These are phyloP conservation scores for Hoplias malabaricus DNA, from an alignment of 2,113 vertebrate species.

Conservation along the genomic window DNA sequence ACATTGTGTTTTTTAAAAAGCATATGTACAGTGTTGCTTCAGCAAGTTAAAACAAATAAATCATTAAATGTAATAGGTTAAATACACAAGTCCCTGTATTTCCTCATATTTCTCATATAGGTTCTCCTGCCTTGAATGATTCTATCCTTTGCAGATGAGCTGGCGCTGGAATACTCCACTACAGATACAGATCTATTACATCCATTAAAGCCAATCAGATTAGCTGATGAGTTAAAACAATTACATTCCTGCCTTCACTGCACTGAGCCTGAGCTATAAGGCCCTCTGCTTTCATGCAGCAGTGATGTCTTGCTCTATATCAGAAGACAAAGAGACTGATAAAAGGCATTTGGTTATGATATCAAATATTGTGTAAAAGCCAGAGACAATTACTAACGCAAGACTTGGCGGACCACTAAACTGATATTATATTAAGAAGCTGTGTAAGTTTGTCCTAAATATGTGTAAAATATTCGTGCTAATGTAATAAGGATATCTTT, in stretches of 20 bases:
- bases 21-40: not conserved
- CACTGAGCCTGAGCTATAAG: not conserved
- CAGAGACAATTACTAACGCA: no score
- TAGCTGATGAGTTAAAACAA: constrained; percentile 20
- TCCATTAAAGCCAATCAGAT: constrained; percentile 9
- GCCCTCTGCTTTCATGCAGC: not conserved
- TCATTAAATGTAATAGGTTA: not conserved
- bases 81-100: no score
- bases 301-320: not conserved
- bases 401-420: no score
- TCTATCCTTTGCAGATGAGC: not conserved
- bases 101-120: no score
- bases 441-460: no score
- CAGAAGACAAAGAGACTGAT: not conserved
- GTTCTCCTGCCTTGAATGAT: not conserved
- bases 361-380: no score
- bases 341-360: not conserved
- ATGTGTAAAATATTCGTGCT: no score
- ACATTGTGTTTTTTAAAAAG: not conserved
- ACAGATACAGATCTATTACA: not conserved
- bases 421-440: no score
- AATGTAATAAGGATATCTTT: no score
- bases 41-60: no score
- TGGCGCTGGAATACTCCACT: not conserved
- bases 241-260: not conserved